Evolutionary conservation across 2,113 vertebrate species (phyloP), one percentile per base, ranked within the genome.

Genomic region (Zootoca vivipara): DNA sequence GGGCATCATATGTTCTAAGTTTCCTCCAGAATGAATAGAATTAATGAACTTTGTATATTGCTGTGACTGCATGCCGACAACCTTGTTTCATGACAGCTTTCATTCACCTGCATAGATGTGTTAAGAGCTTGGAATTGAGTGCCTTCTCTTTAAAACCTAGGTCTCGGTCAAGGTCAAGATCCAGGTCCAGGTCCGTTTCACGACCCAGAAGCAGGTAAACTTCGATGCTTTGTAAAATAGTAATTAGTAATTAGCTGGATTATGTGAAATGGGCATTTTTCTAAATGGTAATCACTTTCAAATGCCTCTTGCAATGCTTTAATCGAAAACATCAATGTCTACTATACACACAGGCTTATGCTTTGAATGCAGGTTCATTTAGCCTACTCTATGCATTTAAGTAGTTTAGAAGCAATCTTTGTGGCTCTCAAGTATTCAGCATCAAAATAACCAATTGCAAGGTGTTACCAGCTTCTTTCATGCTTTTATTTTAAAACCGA

Each of bases 181-280:
- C 98, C 62, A 96, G 97, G 82, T 98, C 98, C 77, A 95, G 97
- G 73, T 98, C 97, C 78, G 93, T 96, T 85, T 98, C 98, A 2
- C 95, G 94, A 93, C 97, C 97, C 58, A 96, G 97, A 93, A 98
- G 97, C 97, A 98, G 98, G 98, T 98, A 96, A 91, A 77, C 24
- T 74, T 24, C 87, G 1, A 12, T 69, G 7, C 13, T 77, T 83
- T 8, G 64, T 13, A 58, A 22, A 75, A 33, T 64, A 62, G 10
- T 24, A 58, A 35, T 28, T 24, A 35, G n/a, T 56, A 33, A 12
- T 2, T 35, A 65, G 28, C 33, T 62, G 20, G 5, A n/a, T 65
- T n/a, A 15, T 33, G 30, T 5, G 7, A 30, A 18, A 35, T 35
- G 24, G 56, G 22, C 9, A 30, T 16, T 3, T 5, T 26, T n/a